phyloP scores from a whole-genome alignment of 2,797 vertebrate species.

The Amblyopsis hoosieri region DNA sequence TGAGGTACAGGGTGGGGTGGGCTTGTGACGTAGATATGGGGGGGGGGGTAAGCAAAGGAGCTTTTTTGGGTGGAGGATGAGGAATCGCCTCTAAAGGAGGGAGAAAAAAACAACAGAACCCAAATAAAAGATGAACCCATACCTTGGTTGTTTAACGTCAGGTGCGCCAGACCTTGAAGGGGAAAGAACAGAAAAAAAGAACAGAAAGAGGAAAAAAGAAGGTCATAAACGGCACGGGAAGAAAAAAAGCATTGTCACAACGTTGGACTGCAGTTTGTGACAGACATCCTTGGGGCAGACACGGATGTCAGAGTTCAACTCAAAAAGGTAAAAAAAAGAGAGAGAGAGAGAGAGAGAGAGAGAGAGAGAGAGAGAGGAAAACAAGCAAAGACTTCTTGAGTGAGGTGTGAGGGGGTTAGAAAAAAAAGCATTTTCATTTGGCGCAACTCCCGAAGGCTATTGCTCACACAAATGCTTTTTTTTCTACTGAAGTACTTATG shows the following conservation, averaged over 20 bases:
- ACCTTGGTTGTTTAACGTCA: constrained; percentile 99
- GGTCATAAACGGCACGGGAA: constrained; percentile 73
- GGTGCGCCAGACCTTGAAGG: constrained; percentile 97
- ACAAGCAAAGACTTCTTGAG: constrained; percentile 83
- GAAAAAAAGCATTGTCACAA: constrained; percentile 88
- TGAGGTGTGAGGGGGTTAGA: constrained; percentile 76
- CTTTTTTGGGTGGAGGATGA: constrained; percentile 22
- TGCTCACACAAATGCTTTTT: constrained; percentile 88
- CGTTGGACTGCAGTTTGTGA: constrained; percentile 90
- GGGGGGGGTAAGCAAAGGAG: constrained; percentile 24
- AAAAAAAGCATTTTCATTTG: constrained; percentile 85
- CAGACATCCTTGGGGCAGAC: constrained; percentile 86
- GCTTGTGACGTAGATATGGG: constrained; percentile 49
- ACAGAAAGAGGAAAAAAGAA: constrained; percentile 75
- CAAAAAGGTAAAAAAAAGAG: constrained; percentile 67
- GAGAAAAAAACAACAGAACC: constrained; percentile 39
- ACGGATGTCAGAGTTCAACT: constrained; percentile 85
- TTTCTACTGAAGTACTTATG: constrained; percentile 82
- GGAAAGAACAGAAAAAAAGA: constrained; percentile 82
- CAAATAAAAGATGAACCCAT: constrained; percentile 83
- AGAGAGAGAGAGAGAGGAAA: constrained; percentile 61
- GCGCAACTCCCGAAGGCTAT: constrained; percentile 81
- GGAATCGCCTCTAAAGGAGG: constrained; percentile 8
- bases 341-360: constrained; percentile 37
- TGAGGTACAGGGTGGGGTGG: constrained; percentile 24